Percentiles rank a stretch among this genome's conserved stretches.
These are phyloP conservation scores for Zingel zingel DNA, from an alignment of 2,113 vertebrate genomes.

Conservation along the genomic window DNA sequence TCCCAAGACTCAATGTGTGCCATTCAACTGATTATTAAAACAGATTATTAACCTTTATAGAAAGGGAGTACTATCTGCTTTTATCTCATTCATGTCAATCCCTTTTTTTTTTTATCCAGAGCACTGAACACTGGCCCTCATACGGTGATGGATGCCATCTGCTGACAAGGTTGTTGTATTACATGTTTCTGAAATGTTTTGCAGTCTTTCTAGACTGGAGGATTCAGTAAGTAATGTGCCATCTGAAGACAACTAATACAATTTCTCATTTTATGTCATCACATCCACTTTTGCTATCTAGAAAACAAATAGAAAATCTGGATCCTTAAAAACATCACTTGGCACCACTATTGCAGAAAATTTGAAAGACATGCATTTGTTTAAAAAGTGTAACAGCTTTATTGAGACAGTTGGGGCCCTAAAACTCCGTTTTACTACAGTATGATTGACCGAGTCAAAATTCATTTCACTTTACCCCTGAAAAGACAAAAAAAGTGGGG, in stretches of 20 bases:
- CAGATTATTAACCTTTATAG: neutral
- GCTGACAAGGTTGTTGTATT: conserved; percentile 60
- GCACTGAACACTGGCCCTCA: neutral
- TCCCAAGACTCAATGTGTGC: neutral
- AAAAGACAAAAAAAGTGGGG: conserved; percentile 42
- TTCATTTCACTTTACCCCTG: conserved; percentile 44
- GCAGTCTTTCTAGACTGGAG: neutral
- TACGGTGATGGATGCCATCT: conserved; percentile 68
- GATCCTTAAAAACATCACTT: neutral
- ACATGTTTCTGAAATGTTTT: conserved; percentile 23
- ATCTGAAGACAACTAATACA: neutral
- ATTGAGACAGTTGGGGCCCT: conserved; percentile 71
- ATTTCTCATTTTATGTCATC: neutral
- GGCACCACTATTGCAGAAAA: neutral
- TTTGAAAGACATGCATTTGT: conserved; percentile 3
- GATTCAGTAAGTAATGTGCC: neutral
- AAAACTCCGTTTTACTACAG: conserved; percentile 63
- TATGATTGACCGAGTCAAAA: conserved; percentile 45
- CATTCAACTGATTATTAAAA: neutral
- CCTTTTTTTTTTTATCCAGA: neutral
- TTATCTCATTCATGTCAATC: neutral
- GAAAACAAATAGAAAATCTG: neutral
- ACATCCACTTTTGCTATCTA: neutral
- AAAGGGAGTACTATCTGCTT: neutral
- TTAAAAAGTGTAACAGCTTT: conserved; percentile 73